Conservation (phyloP, 2,797 vertebrate genomes). For the Schizopygopsis pylzovi region DNA sequence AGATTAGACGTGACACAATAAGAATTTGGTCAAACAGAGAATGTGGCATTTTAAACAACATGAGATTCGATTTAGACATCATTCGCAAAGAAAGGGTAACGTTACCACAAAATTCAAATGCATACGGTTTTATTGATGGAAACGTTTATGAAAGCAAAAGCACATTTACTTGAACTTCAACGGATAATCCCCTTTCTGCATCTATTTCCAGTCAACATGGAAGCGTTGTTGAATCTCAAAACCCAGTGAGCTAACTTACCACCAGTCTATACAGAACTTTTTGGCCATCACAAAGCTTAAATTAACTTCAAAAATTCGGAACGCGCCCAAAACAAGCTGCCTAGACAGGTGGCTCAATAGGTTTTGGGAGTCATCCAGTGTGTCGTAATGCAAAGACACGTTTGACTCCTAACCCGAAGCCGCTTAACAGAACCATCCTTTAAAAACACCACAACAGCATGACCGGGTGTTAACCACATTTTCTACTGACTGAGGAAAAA, state of each 20-base stretch:
- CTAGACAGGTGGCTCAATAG: background rate
- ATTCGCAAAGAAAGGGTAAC: background rate
- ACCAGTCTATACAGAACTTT: background rate
- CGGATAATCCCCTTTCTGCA: background rate
- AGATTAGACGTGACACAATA: background rate
- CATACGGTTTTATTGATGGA: background rate
- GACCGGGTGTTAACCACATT: too few relatives aligned
- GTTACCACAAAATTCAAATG: background rate
- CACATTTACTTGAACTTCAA: background rate
- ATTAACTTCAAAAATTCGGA: background rate
- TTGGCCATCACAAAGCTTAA: background rate
- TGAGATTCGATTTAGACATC: background rate
- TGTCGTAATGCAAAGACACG: background rate
- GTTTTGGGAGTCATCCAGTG: background rate
- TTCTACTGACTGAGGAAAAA: too few relatives aligned
- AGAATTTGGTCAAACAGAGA: background rate
- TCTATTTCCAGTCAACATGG: background rate
- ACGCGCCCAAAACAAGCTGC: background rate
- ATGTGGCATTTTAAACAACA: background rate
- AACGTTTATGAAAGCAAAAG: background rate
- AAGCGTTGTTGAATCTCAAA: background rate
- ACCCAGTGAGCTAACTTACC: background rate
- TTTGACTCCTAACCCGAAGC: background rate
- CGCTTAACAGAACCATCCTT: too few relatives aligned
- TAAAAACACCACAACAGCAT: too few relatives aligned